Evolutionary conservation across 2,113 vertebrate genomes (phyloP), one percentile per base, ranked within the genome.

Genomic region (Setophaga coronata): DNA sequence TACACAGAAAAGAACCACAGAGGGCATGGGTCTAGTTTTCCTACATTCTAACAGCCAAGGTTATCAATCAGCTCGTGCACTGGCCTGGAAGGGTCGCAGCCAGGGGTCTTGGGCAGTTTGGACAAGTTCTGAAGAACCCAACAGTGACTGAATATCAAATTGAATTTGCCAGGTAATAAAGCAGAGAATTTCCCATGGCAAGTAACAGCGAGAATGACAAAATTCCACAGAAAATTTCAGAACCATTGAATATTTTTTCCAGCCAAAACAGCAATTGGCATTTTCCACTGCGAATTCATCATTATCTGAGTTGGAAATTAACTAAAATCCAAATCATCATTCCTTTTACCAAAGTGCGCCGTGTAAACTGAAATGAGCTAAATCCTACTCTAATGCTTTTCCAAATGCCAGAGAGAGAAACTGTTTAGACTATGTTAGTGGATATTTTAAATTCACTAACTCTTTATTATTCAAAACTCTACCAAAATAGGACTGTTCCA

Each of bases 1-100:
- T 64, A 42, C 2, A 9, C 38, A 42, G 65, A 82, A 80, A 64
- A 80, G 71, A 80, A 61, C 9, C 38, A 51, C 36, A 14, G 29
- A 72, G 65, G 50, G 45, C 56, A 23, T 15, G 23, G 16, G 26
- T 66, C 33, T 57, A 19, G 10, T 54, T 54, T 18, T 71, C 31
- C 38, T 25, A 0, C 18, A 12, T 33, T 87, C 36, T n/a, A 18
- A 36, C 3, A 62, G 18, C 54, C 45, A 29, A 87, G 28, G 25
- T 33, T 38, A 24, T 45, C 53, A 7, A 6, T 38, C 36, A 85
- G 60, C 23, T 61, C 6, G 1, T 33, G 53, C 0, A 0, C n/a
- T 79, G 57, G 70, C 36, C 54, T 81, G 62, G 31, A 80, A 62
- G 24, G 34, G 34, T 45, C 0, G 0, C 43, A 47, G 7, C 36